Evolutionary conservation across 2,113 vertebrate genomes (phyloP).

Genomic region (Rhinolophus ferrumequinum): DNA sequence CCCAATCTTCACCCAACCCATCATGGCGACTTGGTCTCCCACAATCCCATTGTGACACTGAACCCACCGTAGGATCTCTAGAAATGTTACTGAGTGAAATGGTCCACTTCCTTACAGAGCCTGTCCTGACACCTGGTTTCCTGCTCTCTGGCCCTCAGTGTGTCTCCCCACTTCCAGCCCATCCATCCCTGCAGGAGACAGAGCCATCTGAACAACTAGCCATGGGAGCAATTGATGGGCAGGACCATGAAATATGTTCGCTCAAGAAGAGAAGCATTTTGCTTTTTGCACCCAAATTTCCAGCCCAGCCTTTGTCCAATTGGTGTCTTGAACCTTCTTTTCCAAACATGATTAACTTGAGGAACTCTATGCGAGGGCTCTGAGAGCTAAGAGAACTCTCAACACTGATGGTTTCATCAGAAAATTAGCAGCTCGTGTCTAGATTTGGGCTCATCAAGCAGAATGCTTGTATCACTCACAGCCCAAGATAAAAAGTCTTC

Average conservation of each 20-base stretch:
- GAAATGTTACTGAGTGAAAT: neutral
- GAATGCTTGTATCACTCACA: constrained; percentile 68
- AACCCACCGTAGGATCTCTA: neutral
- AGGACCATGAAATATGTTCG: neutral
- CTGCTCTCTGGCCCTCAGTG: neutral
- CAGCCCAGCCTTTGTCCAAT: neutral
- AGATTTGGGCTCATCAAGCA: constrained; percentile 71
- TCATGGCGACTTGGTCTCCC: neutral
- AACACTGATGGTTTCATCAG: constrained; percentile 66
- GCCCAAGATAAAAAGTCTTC: constrained; percentile 70
- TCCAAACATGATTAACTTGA: constrained; percentile 8
- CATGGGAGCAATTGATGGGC: neutral
- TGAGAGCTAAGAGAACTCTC: constrained; percentile 55
- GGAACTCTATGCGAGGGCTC: neutral
- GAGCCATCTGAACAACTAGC: neutral
- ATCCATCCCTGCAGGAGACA: neutral
- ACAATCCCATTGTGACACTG: neutral
- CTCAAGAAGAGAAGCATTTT: constrained; percentile 11
- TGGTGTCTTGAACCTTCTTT: constrained; percentile 31
- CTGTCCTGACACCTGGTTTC: neutral
- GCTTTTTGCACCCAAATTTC: neutral
- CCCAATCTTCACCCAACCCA: neutral
- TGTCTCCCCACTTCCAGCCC: neutral
- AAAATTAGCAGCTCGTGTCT: constrained; percentile 75
- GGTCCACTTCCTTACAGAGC: neutral